Percentiles rank a stretch among this genome's conserved stretches.
phyloP scores from a whole-genome alignment of 2,888 invertebrate species.

The Erebia palarica region DNA sequence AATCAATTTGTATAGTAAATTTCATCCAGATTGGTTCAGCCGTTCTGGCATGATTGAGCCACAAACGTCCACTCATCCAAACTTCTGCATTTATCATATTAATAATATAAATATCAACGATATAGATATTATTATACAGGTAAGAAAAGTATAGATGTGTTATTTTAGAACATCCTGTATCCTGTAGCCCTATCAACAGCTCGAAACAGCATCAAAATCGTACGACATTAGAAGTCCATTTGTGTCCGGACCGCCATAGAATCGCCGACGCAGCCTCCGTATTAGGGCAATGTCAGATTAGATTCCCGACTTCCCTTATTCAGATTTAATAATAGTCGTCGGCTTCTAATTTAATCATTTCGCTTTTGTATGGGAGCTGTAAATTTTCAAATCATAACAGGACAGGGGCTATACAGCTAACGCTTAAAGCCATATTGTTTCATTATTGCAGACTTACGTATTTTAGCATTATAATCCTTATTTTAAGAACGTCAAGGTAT shows the following conservation, averaged over 20 bases:
- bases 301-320: slow-evolving; percentile 52
- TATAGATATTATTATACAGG: no score
- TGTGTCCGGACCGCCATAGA: slow-evolving; percentile 41
- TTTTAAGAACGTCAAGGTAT: no score
- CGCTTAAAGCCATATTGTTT: no score
- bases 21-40: no score
- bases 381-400: slow-evolving; percentile 23
- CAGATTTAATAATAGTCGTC: slow-evolving; percentile 47
- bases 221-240: slow-evolving; percentile 50
- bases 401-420: not conserved
- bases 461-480: no score
- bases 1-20: no score
- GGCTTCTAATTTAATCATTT: slow-evolving; percentile 29
- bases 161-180: slow-evolving; percentile 17
- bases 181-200: slow-evolving; percentile 50
- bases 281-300: slow-evolving; percentile 58
- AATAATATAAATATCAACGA: not conserved
- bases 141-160: not conserved
- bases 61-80: no score
- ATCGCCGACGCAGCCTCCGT: slow-evolving; percentile 48
- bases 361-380: slow-evolving; percentile 16
- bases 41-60: no score
- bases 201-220: slow-evolving; percentile 68
- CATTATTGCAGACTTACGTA: no score
- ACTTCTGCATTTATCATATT: not conserved